A percentile compares a stretch with the other conserved stretches of the same genome.
Evolutionary conservation across 1,140 invertebrate species (phyloP).

Genomic region (Ericerus pela): DNA sequence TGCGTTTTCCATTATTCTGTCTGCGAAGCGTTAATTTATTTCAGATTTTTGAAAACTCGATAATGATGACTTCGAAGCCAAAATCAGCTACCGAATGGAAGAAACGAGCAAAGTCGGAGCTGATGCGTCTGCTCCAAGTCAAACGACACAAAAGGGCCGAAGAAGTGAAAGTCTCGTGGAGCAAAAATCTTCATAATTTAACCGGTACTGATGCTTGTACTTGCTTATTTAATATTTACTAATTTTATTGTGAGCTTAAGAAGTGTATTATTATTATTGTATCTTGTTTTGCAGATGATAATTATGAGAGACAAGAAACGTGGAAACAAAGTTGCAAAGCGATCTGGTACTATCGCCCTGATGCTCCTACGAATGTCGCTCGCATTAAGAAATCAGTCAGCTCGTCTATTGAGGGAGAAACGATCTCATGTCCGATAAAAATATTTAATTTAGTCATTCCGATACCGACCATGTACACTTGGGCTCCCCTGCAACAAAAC

Average conservation of each 20-base stretch:
- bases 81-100: conserved; percentile 55
- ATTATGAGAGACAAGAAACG: conserved; percentile 20
- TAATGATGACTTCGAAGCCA: background rate
- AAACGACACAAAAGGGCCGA: conserved; percentile 79
- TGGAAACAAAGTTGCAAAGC: conserved; percentile 42
- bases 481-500: conserved; percentile 93
- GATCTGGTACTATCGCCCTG: conserved; percentile 44
- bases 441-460: conserved; percentile 78
- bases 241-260: background rate
- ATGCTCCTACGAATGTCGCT: conserved; percentile 7
- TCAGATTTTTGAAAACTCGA: too few relatives aligned
- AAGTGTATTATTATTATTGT: background rate
- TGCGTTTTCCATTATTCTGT: too few relatives aligned
- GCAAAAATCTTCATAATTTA: conserved; percentile 42
- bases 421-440: conserved; percentile 50
- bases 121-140: conserved; percentile 66
- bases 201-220: conserved; percentile 30
- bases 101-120: conserved; percentile 76
- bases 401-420: conserved; percentile 23
- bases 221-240: background rate
- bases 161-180: conserved; percentile 79
- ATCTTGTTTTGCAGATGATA: background rate
- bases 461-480: conserved; percentile 93
- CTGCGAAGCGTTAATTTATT: too few relatives aligned
- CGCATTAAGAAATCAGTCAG: conserved; percentile 7